Base-by-base conservation (phyloP, 2,888 invertebrate genomes). In the Nomada flava region DNA sequence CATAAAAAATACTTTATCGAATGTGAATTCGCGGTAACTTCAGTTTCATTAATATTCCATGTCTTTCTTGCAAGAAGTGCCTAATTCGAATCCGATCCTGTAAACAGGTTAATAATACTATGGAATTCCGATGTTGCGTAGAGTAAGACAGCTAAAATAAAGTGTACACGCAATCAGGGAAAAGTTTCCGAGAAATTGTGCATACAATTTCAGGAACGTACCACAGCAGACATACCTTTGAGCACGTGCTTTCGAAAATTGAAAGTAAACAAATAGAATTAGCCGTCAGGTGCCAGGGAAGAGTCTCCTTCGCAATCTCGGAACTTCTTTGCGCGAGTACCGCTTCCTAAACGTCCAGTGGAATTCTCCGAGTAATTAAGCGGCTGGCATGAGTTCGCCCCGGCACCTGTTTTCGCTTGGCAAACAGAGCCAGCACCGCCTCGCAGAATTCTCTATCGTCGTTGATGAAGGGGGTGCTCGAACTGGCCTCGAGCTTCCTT, bases 281-380 rank as follows among this genome's bases (percentile, higher is more conserved):
- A 67, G 23, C 55, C 11, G 44, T 2, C n/a, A 23, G 9, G 20
- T 15, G 7, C 11, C 4, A 3, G 9, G 10, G 2, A 15, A 11
- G 13, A 18, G 26, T 26, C 15, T 11, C n/a, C 20, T 18, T 5
- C 18, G 29, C 13, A 57, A 55, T 63, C 57, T 29, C 23, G 26
- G 1, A 64, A 63, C 62, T 72, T 64, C 52, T 57, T 53, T 55
- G n/a, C 59, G 42, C 29, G 53, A 11, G 63, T 29, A 4, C 63
- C 18, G 55, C 59, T 73, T 63, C 68, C 64, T 15, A 67, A 47
- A 68, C 64, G 57, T 57, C 26, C 53, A 59, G 52, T 74, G 78
- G 60, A 74, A 86, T 79, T 80, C 76, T 47, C 65, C 55, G 73
- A 68, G 83, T 84, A 86, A 86, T 86, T 86, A 86, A 84, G 69